These are phyloP conservation scores for Ptyas mucosa DNA, from an alignment of 2,113 vertebrate species.

Conservation along the genomic window DNA sequence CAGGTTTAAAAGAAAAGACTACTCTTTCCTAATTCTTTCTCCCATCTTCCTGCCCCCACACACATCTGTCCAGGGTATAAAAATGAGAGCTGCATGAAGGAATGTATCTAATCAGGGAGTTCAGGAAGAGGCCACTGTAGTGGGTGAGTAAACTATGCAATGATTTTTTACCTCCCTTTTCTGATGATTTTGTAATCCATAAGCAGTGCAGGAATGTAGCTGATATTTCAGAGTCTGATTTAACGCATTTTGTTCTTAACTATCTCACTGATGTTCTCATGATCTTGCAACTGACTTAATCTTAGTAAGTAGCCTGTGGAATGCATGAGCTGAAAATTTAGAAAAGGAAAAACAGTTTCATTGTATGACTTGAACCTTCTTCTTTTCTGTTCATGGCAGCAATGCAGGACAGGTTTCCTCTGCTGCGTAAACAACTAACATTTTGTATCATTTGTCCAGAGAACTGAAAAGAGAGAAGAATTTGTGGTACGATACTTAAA, in stretches of 20 bases:
- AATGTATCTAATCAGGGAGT: not conserved
- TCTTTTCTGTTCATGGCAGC: not conserved
- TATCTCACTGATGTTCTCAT: not conserved
- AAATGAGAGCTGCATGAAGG: slow-evolving; percentile 3
- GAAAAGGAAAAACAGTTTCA: not conserved
- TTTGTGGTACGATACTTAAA: not conserved
- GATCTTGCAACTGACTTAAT: not conserved
- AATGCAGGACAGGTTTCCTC: not conserved
- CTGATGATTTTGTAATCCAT: not conserved
- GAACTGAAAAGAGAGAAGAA: slow-evolving; percentile 19
- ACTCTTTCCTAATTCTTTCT: not conserved
- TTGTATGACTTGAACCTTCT: not conserved
- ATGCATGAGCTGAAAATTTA: not conserved
- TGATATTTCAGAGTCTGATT: not conserved
- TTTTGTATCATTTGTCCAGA: slow-evolving; percentile 16
- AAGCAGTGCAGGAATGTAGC: not conserved
- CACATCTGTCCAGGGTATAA: not conserved
- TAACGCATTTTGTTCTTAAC: not conserved
- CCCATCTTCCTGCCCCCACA: not conserved
- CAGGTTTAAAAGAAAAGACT: not conserved
- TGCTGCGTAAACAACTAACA: not conserved
- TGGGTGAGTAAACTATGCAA: not conserved
- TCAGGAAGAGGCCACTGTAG: slow-evolving; percentile 4
- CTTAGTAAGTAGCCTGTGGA: not conserved
- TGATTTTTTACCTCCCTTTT: not conserved